Conservation (phyloP, 2,113 vertebrate species). For the Elachura formosa region DNA sequence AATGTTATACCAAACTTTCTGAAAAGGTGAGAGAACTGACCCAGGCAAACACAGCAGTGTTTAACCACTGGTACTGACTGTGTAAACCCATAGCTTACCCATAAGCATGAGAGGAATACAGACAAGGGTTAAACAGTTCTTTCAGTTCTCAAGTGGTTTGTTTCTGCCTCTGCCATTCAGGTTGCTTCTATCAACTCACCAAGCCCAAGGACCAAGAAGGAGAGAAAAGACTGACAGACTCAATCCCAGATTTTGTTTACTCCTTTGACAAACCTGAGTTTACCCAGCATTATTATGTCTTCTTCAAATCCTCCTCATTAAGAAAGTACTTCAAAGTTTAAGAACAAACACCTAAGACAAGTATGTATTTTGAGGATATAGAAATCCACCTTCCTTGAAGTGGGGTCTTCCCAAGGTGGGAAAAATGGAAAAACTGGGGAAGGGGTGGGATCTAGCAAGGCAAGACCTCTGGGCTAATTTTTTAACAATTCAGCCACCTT, state of each 20-base stretch:
- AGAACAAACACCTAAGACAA: background rate
- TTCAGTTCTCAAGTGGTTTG: background rate
- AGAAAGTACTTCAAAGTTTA: background rate
- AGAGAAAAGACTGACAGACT: background rate
- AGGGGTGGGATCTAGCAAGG: background rate
- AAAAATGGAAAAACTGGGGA: background rate
- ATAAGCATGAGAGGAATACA: background rate
- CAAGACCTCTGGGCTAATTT: background rate
- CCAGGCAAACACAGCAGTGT: background rate
- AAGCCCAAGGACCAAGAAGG: background rate
- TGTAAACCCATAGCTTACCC: background rate
- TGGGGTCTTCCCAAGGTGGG: background rate
- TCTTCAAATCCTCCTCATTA: background rate
- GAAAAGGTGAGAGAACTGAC: background rate
- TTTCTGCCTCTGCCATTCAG: background rate
- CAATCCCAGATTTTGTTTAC: background rate
- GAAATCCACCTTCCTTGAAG: background rate
- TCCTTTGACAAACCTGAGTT: background rate
- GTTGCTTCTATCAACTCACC: background rate
- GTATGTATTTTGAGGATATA: background rate
- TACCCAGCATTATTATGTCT: background rate
- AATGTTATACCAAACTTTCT: background rate
- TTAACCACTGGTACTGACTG: background rate
- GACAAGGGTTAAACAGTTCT: background rate
- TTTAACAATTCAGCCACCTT: background rate